These are phyloP conservation scores for Morpho achilles DNA, from an alignment of 2,888 invertebrate genomes.

Conservation along the genomic window DNA sequence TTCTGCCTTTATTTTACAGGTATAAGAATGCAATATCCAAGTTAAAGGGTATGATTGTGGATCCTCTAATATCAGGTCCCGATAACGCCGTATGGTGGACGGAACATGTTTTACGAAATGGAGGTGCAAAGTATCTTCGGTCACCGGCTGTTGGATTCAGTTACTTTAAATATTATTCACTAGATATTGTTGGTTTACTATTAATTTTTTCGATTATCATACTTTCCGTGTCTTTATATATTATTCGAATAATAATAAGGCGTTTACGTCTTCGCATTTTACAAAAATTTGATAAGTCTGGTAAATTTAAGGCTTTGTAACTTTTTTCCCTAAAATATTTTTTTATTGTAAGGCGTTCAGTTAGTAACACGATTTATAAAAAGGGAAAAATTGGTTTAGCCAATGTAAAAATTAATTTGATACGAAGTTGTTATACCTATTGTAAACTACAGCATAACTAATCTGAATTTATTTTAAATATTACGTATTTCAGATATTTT, in stretches of 20 bases:
- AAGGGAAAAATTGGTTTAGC: no score
- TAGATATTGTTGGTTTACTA: conserved; percentile 50
- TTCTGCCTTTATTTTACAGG: conserved; percentile 38
- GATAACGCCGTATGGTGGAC: conserved; percentile 76
- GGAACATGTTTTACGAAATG: conserved; percentile 70
- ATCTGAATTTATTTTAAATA: not conserved
- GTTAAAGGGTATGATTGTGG: conserved; percentile 44
- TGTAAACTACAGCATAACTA: not conserved
- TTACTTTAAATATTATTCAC: conserved; percentile 54
- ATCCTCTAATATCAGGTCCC: conserved; percentile 58
- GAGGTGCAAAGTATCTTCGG: conserved; percentile 62
- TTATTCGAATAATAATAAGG: conserved; percentile 37
- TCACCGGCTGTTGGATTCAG: conserved; percentile 58
- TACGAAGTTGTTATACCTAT: not conserved
- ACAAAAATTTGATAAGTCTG: conserved; percentile 31
- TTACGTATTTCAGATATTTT: no score
- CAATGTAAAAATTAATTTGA: not conserved
- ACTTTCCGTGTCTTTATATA: conserved; percentile 35
- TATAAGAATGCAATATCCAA: conserved; percentile 51
- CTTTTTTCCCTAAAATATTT: not conserved
- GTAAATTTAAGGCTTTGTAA: conserved; percentile 63
- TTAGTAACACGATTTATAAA: no score
- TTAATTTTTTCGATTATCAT: conserved; percentile 28
- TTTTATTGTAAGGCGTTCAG: not conserved
- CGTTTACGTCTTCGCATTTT: conserved; percentile 40